phyloP scores from a whole-genome alignment of 2,888 invertebrate genomes.

The Chrysodeixis includens region DNA sequence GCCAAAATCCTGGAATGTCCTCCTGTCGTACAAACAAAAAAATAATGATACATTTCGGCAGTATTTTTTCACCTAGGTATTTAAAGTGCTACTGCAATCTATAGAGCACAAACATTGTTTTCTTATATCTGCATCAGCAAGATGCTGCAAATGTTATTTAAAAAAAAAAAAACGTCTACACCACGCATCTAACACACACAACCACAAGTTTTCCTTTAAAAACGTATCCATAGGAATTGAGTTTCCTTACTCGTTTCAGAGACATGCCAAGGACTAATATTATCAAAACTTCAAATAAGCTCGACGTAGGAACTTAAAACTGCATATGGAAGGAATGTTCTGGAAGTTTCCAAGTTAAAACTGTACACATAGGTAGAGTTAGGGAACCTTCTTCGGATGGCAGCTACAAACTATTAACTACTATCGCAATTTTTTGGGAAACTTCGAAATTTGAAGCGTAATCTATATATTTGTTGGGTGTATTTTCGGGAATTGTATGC shows the following conservation, averaged over 20 bases:
- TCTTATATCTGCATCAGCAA: no score
- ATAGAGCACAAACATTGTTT: no score
- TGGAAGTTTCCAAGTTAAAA: slow-evolving; percentile 2
- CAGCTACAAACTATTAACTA: background rate
- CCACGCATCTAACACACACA: background rate
- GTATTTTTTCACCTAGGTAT: no score
- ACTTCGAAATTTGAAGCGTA: background rate
- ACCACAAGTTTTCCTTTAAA: slow-evolving; percentile 1
- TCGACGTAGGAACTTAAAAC: slow-evolving; percentile 5
- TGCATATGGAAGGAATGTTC: slow-evolving; percentile 8
- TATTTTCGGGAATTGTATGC: background rate
- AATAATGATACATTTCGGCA: no score
- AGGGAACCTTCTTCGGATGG: background rate
- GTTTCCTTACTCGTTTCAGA: slow-evolving; percentile 3
- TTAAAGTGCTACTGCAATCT: no score
- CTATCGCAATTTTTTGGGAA: background rate
- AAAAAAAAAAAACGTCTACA: no score
- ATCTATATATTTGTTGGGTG: background rate
- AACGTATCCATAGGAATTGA: slow-evolving; percentile 1
- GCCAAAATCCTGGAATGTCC: no score
- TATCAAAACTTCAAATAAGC: slow-evolving; percentile 8
- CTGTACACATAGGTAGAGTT: slow-evolving; percentile 7
- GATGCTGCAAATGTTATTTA: no score
- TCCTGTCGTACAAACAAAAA: no score
- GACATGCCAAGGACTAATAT: slow-evolving; percentile 5